Percentiles rank a stretch among this genome's conserved stretches.
These are phyloP conservation scores for Anodontia alba DNA, from an alignment of 2,888 invertebrate genomes.

Conservation along the genomic window DNA sequence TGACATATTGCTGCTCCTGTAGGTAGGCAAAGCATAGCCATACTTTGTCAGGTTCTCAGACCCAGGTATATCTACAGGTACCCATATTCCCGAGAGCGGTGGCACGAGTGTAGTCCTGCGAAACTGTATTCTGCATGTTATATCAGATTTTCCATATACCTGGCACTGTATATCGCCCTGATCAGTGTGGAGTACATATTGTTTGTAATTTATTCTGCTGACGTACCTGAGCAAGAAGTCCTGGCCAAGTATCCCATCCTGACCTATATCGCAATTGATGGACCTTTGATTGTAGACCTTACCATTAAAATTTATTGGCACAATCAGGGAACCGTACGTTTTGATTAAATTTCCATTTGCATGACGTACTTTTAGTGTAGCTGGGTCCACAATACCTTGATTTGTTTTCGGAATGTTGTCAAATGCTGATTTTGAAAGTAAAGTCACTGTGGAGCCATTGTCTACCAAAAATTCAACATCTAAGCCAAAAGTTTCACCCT, in stretches of 20 bases:
- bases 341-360: not conserved
- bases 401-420: not conserved
- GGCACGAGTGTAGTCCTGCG: not conserved
- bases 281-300: not conserved
- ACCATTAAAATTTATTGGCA: not conserved
- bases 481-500: not conserved
- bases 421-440: not conserved
- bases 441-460: constrained; percentile 21
- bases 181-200: not conserved
- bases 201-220: not conserved
- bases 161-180: not conserved
- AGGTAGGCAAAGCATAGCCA: no score
- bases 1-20: no score
- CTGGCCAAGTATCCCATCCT: not conserved
- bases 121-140: constrained; percentile 5
- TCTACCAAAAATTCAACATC: constrained; percentile 16
- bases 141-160: not conserved
- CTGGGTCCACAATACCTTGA: not conserved
- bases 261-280: not conserved
- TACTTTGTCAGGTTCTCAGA: constrained; percentile 12
- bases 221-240: constrained; percentile 1
- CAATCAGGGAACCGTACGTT: not conserved
- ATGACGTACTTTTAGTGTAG: not conserved
- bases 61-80: constrained; percentile 4
- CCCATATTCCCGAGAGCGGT: not conserved